Base-by-base conservation (phyloP, 2,888 invertebrate species). In the Tethea ocularis region DNA sequence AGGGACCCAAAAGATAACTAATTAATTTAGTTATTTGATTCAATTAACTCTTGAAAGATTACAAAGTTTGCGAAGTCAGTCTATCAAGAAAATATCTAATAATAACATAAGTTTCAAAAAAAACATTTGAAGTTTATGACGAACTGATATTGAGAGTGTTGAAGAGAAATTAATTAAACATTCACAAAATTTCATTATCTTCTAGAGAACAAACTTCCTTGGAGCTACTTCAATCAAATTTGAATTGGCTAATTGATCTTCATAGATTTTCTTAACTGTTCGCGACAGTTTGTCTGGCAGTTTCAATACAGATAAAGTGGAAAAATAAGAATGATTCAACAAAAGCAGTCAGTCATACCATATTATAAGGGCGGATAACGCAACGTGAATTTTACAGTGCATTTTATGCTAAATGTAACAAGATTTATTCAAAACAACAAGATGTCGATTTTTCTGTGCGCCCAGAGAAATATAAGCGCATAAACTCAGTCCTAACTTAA, bases 1-100 rank as follows among this genome's bases (percentile, higher is more conserved):
- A n/a, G 53, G 17, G 52, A 10, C 26, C n/a, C 52, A 52, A 53
- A 53, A 53, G 53, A 11, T 53, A 6, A 13, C 53, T 20, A 53
- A 29, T 33, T 33, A 33, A 33, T 33, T 33, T 11, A 13, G 3
- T 2, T 33, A 33, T 33, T 33, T 33, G 10, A 20, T 20, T 26
- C n/a, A 52, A 36, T 36, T 11, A 38, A 38, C 38, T 38, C n/a
- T 5, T 26, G 8, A 52, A 52, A 52, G 26, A 22, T 24, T 52
- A 1, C n/a, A n/a, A n/a, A n/a, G n/a, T n/a, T n/a, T n/a, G 1
- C 15, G n/a, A 52, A n/a, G 26, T 7, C 52, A 2, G 8, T 52
- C 10, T 7, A 52, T 7, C 8, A 29, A 4, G 29, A 29, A 7
- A 29, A 29, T 4, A 29, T 29, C 4, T 29, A 29, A 7, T 29